A percentile compares a stretch with the other conserved stretches of the same genome.
These are phyloP conservation scores for Nomada lathburiana DNA, from an alignment of 2,888 invertebrate species.

Conservation along the genomic window DNA sequence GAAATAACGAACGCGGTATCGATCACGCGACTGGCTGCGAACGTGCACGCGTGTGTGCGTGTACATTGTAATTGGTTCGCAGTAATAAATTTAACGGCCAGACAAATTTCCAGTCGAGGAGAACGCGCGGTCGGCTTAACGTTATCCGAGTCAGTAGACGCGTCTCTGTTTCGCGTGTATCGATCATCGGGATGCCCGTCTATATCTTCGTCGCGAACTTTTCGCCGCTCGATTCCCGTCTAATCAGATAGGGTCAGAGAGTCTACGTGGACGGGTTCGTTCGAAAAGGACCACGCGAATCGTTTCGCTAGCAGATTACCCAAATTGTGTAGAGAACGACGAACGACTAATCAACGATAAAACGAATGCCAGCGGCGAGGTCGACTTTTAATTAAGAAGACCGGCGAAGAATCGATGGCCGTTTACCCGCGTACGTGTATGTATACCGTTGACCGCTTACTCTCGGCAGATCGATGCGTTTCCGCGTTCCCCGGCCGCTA, in stretches of 20 bases:
- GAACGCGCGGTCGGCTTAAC: slow-evolving; percentile 25
- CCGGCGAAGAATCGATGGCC: slow-evolving; percentile 64
- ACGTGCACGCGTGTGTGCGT: background rate
- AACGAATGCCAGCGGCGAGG: slow-evolving; percentile 55
- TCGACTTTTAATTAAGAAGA: slow-evolving; percentile 68
- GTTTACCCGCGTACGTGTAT: slow-evolving; percentile 7
- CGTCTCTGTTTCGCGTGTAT: slow-evolving; percentile 35
- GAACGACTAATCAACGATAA: slow-evolving; percentile 30
- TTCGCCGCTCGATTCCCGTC: slow-evolving; percentile 4
- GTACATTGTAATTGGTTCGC: slow-evolving; percentile 58
- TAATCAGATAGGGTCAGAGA: background rate
- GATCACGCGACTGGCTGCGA: slow-evolving; percentile 52
- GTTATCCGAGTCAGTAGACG: slow-evolving; percentile 37
- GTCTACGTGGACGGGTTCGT: background rate
- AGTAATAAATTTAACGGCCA: slow-evolving; percentile 54
- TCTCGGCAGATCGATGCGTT: slow-evolving; percentile 53
- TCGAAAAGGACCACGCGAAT: background rate
- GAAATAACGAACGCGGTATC: slow-evolving; percentile 37
- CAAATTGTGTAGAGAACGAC: background rate
- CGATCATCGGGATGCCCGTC: slow-evolving; percentile 40
- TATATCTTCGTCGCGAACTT: slow-evolving; percentile 37
- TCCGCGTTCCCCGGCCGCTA: slow-evolving; percentile 66
- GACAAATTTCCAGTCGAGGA: slow-evolving; percentile 42
- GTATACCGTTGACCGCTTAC: slow-evolving; percentile 58
- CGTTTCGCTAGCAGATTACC: background rate